phyloP scores from a whole-genome alignment of 2,113 vertebrate genomes.

The Forbesichthys agassizii region DNA sequence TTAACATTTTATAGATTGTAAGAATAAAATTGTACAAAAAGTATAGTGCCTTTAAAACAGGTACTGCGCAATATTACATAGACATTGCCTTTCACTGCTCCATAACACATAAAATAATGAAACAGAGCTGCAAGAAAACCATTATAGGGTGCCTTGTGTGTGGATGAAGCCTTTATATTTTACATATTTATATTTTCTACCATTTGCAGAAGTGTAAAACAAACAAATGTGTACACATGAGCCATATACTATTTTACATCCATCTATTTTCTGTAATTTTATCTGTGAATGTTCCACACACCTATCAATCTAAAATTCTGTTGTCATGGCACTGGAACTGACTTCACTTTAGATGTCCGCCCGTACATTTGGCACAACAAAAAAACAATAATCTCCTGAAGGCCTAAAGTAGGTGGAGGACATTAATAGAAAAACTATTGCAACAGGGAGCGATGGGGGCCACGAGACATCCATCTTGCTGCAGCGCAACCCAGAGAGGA shows the following conservation, averaged over 20 bases:
- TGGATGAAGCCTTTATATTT: neutral
- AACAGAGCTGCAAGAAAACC: no score
- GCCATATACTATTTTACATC: no score
- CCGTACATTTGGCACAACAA: slow-evolving; percentile 1
- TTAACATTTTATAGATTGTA: neutral
- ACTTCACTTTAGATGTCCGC: slow-evolving; percentile 17
- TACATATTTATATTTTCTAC: no score
- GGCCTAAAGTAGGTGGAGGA: slow-evolving; percentile 10
- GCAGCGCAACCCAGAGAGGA: neutral
- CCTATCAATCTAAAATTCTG: neutral
- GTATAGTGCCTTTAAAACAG: no score
- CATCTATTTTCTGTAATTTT: no score
- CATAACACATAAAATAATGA: no score
- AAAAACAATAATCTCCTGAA: slow-evolving; percentile 17
- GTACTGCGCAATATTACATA: no score
- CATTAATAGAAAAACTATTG: slow-evolving; percentile 14
- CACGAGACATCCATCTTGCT: neutral
- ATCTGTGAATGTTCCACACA: neutral
- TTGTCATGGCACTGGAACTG: neutral
- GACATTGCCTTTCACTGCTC: no score
- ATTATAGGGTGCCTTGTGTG: no score
- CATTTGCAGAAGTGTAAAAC: no score
- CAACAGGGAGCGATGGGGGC: neutral
- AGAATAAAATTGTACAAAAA: neutral
- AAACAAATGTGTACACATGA: no score